Percentiles rank a stretch among this genome's conserved stretches.
Conservation (phyloP, 2,888 invertebrate genomes). For the Leucozona laternaria region DNA sequence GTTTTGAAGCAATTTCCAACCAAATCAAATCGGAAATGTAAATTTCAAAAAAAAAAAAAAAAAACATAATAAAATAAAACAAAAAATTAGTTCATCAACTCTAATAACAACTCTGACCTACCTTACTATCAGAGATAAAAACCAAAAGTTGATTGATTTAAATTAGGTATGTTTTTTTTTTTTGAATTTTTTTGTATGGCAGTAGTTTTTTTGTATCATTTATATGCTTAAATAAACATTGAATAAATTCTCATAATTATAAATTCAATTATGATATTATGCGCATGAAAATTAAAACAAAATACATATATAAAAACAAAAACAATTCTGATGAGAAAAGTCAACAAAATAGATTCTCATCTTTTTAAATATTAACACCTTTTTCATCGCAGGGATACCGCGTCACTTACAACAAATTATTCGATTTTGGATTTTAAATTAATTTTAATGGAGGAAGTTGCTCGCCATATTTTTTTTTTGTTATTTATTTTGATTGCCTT, state of each 20-base stretch:
- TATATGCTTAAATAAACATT: slow-evolving; percentile 17
- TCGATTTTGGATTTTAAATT: neutral
- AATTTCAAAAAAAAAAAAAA: neutral
- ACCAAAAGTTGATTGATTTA: neutral
- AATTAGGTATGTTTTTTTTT: neutral
- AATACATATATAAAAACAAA: neutral
- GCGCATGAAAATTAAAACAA: slow-evolving; percentile 21
- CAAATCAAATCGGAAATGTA: slow-evolving; percentile 9
- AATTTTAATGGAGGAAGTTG: slow-evolving; percentile 2
- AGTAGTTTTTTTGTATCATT: slow-evolving; percentile 8
- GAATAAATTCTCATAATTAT: slow-evolving; percentile 20
- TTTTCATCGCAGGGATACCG: neutral
- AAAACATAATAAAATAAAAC: neutral
- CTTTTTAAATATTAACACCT: neutral
- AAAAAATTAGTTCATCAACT: slow-evolving; percentile 1
- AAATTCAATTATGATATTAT: slow-evolving; percentile 14
- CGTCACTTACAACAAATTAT: neutral
- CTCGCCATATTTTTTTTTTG: neutral
- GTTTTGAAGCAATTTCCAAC: neutral
- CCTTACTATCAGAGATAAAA: neutral
- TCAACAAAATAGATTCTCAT: slow-evolving; percentile 9
- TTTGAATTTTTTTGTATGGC: neutral
- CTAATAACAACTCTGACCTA: slow-evolving; percentile 3
- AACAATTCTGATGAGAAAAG: slow-evolving; percentile 12
- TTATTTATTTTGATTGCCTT: neutral